Evolutionary conservation across 37 sponge, comb jelly and placozoan genomes (phyloP).

Genomic region (Dysidea cf. avara): DNA sequence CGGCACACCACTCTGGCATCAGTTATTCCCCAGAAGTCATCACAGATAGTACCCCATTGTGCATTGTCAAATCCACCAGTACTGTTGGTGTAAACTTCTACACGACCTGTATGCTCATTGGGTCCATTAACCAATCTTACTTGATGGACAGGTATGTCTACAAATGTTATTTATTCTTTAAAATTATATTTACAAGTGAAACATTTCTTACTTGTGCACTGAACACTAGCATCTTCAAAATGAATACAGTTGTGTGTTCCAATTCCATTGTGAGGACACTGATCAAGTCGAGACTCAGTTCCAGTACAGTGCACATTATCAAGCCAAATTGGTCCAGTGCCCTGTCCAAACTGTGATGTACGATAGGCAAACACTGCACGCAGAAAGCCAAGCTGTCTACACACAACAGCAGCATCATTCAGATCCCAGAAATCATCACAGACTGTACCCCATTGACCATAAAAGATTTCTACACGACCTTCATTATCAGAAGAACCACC

Average conservation of each 20-base stretch:
- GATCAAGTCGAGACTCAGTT: slow-evolving; percentile 3
- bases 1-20: too few species aligned
- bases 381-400: too few species aligned
- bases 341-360: slow-evolving; percentile 13
- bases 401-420: too few species aligned
- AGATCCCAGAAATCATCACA: too few species aligned
- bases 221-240: slow-evolving; percentile 40
- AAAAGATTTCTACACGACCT: background rate
- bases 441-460: background rate
- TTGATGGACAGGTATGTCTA: too few species aligned
- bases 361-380: background rate
- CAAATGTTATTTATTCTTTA: too few species aligned
- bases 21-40: too few species aligned
- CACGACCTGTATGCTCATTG: too few species aligned
- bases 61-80: too few species aligned
- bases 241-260: slow-evolving; percentile 9
- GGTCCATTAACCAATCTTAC: too few species aligned
- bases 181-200: background rate
- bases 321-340: slow-evolving; percentile 3
- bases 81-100: too few species aligned
- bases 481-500: background rate
- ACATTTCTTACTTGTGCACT: slow-evolving; percentile 3
- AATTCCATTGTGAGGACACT: slow-evolving; percentile 3
- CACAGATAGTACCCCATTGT: too few species aligned
- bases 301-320: slow-evolving; percentile 29